Evolutionary conservation across 2,797 vertebrate genomes (phyloP), one percentile per base, ranked within the genome.

Genomic region (Sebastes minor): DNA sequence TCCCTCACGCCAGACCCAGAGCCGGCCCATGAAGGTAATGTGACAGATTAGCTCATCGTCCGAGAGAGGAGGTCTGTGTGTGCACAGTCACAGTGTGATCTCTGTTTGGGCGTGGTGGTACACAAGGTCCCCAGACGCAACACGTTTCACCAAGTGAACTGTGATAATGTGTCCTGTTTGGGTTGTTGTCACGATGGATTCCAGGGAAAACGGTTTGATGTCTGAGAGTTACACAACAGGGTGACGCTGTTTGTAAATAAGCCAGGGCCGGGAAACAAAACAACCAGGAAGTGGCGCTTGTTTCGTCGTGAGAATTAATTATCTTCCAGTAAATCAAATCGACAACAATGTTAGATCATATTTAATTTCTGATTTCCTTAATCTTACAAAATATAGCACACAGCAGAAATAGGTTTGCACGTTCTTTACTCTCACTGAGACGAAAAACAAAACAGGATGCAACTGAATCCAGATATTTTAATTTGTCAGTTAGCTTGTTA

Each of bases 1-100:
- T 99, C 99, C 42, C 97, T 99, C 76, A 99, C 98, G 14, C 99
- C 99, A n/a, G 99, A 99, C 95, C 98, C 98, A 2, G 98, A 99
- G 95, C 98, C 98, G 28, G 97, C 97, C 87, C 98, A 98, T 30
- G 99, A 99, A 99, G 99, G 99, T 99, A 99, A 86, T 82, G 78
- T 68, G 78, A 28, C 55, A 20, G 84, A 63, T 74, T 76, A 83
- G 77, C 63, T 88, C 55, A 42, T 53, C 13, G 5, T 71, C 60
- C 7, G n/a, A 46, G 23, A 46, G 85, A 38, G 35, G 80, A 28
- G 74, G 25, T 49, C 59, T 62, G 66, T 28, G 52, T 52, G 12
- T 57, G 56, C 25, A 16, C 12, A 23, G 25, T 27, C 61, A 33
- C 35, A 38, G 62, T 61, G 76, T 32, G 84, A 55, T 82, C 18